Base-by-base conservation (phyloP, 2,888 invertebrate genomes). In the Phrixothrix hirtus region DNA sequence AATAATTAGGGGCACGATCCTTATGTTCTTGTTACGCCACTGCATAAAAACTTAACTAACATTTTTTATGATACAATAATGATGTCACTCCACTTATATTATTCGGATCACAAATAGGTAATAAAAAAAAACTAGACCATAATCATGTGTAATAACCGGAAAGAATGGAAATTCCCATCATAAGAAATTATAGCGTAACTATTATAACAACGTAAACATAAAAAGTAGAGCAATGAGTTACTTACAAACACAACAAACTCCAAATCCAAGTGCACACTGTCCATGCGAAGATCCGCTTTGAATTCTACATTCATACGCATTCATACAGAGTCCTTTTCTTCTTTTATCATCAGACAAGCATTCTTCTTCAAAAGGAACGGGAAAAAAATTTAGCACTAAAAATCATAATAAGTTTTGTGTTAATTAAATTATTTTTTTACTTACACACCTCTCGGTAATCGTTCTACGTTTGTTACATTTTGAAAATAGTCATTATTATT, bases 211-310 rank as follows among this genome's bases (percentile, higher is more conserved):
- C n/a, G 29, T n/a, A 29, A 10, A 11, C n/a, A 29, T 5, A 3
- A 11, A n/a, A 29, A 7, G 11, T 3, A 10, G 3, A 29, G 2
- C 29, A 10, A 11, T 4, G 29, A 9, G 29, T 11, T 13, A 86
- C 89, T 85, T 74, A 91, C 91, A 91, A 44, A 91, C 83, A 73
- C 92, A 92, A 70, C 92, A 92, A 6, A 91, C 90, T 1, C 92
- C 92, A 58, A 92, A 88, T 5, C 92, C 91, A 55, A 88, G 81
- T 0, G 91, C 91, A 67, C 92, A 92, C 63, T 86, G 84, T 0
- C 92, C 92, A 26, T 83, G 81, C 0, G 90, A 84, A 60, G 76
- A 74, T n/a, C 83, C 83, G 44, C 85, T 85, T 64, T 89, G 82
- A 66, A 88, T 86, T 7, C 87, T 80, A 63, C 92, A 92, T 74